A percentile compares a stretch with the other conserved stretches of the same genome.
phyloP scores from a whole-genome alignment of 2,113 vertebrate genomes.

The Upupa epops region DNA sequence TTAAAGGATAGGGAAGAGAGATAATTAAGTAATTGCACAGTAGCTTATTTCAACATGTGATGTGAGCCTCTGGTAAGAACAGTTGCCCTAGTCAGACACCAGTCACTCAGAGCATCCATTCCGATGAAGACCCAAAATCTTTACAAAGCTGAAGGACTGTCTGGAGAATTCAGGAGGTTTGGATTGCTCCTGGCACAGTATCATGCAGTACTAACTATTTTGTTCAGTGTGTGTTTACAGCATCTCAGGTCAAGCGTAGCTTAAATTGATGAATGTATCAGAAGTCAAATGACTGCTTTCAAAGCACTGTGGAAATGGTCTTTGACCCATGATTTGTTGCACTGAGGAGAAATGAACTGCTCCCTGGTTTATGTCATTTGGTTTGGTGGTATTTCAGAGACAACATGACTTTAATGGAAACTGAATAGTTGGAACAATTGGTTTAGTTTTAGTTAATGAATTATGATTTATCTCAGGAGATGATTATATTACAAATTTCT shows the following conservation, averaged over 20 bases:
- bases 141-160: not conserved
- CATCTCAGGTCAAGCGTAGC: constrained; percentile 34
- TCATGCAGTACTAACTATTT: not conserved
- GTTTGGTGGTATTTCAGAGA: not conserved
- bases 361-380: not conserved
- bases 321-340: constrained; percentile 37
- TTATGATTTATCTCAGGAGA: not conserved
- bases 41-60: constrained; percentile 38
- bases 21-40: constrained; percentile 66
- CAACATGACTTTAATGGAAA: not conserved
- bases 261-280: constrained; percentile 30
- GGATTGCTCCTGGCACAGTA: not conserved
- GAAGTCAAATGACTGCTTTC: constrained; percentile 13
- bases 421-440: not conserved
- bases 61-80: constrained; percentile 45
- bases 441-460: not conserved
- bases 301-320: not conserved
- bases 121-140: constrained; percentile 25
- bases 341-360: not conserved
- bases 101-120: constrained; percentile 21
- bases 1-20: constrained; percentile 24
- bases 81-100: constrained; percentile 46
- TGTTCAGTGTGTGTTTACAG: not conserved
- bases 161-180: not conserved
- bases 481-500: not conserved